phyloP scores from a whole-genome alignment of 2,888 invertebrate genomes.

The Lochmaea capreae region DNA sequence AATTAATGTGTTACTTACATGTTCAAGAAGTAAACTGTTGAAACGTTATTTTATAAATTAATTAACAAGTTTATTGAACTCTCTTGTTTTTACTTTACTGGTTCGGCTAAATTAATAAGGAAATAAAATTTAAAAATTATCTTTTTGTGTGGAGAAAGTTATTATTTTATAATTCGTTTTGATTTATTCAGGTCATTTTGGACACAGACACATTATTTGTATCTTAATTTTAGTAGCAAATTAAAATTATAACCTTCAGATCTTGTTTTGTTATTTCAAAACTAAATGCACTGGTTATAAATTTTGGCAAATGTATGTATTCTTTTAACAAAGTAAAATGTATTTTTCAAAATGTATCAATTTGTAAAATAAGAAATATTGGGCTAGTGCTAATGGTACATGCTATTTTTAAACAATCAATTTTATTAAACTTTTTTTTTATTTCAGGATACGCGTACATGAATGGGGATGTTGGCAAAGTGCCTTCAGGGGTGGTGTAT shows the following conservation, averaged over 20 bases:
- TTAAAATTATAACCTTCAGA: not conserved
- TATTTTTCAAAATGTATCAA: no score
- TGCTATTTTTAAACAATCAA: not conserved
- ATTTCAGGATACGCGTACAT: constrained; percentile 80
- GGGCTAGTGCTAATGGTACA: not conserved
- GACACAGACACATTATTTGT: not conserved
- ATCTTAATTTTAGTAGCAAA: not conserved
- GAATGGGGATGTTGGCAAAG: constrained; percentile 86
- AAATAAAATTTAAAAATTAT: not conserved
- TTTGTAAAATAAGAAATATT: not conserved
- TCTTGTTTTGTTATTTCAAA: not conserved
- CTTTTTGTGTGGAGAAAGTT: not conserved
- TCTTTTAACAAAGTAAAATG: no score
- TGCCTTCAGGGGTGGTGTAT: constrained; percentile 78
- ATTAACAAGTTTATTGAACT: constrained; percentile 2
- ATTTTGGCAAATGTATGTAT: no score
- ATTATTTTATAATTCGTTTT: not conserved
- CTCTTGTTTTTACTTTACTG: not conserved
- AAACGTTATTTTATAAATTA: not conserved
- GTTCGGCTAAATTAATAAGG: not conserved
- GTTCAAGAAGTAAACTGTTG: no score
- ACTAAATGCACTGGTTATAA: no score
- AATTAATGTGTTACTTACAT: not conserved
- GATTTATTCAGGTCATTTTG: not conserved
- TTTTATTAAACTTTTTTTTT: constrained; percentile 35